These are phyloP conservation scores for Arizona elegans DNA, from an alignment of 2,113 vertebrate species.

Conservation along the genomic window DNA sequence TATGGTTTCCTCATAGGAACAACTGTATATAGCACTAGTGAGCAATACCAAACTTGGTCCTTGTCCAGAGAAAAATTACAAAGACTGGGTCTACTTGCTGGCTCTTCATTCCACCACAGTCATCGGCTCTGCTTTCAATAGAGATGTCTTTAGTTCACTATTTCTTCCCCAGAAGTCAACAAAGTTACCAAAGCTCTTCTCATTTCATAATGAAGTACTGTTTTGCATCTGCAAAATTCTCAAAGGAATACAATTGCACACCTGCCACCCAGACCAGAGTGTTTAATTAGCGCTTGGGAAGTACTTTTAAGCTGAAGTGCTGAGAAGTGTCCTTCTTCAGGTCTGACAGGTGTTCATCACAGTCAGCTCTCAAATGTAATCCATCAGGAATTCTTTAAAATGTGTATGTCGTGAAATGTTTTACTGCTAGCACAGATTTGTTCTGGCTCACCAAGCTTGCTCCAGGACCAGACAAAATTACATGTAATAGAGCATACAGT, in stretches of 20 bases:
- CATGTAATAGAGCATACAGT: not conserved
- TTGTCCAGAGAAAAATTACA: not conserved
- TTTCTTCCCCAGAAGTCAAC: not conserved
- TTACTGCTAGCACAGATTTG: not conserved
- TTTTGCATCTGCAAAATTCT: not conserved
- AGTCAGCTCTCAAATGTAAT: constrained; percentile 16
- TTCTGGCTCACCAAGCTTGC: not conserved
- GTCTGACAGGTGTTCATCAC: constrained; percentile 37
- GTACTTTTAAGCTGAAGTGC: constrained; percentile 29
- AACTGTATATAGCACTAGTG: not conserved
- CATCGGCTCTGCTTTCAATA: not conserved
- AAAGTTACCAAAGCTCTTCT: not conserved
- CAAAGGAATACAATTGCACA: not conserved
- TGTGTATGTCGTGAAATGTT: constrained; percentile 10
- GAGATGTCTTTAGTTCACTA: not conserved
- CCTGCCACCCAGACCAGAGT: constrained; percentile 20
- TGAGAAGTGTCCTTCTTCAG: constrained; percentile 23
- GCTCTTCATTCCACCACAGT: not conserved
- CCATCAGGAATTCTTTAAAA: constrained; percentile 34
- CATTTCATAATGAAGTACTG: not conserved
- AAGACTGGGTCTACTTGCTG: not conserved
- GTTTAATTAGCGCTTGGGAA: constrained; percentile 39
- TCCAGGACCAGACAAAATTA: not conserved
- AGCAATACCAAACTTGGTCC: not conserved
- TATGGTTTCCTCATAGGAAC: not conserved